Percentiles rank a stretch among this genome's conserved stretches.
These are phyloP conservation scores for Hassar affinis DNA, from an alignment of 2,113 vertebrate species.

Conservation along the genomic window DNA sequence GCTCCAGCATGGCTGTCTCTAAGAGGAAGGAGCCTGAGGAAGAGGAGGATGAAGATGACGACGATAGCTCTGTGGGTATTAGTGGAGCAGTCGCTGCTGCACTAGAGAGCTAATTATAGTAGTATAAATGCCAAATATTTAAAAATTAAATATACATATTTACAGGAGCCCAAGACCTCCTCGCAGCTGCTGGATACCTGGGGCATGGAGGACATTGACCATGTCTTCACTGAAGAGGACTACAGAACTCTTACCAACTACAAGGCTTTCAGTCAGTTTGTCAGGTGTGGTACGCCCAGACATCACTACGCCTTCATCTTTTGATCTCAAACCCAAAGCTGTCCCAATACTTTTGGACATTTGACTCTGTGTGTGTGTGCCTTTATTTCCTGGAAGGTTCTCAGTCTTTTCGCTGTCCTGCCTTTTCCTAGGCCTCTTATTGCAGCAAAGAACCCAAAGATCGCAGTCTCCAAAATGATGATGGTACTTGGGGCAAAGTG, in stretches of 20 bases:
- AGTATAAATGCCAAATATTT: no score
- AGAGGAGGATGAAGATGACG: constrained; percentile 85
- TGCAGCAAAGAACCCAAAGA: constrained; percentile 97
- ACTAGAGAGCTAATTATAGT: no score
- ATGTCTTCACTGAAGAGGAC: constrained; percentile 92
- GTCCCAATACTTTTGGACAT: neutral
- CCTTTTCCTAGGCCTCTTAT: constrained; percentile 84
- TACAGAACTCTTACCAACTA: constrained; percentile 96
- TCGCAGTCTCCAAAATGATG: constrained; percentile 99
- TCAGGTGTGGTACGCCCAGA: constrained; percentile 75
- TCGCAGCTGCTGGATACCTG: constrained; percentile 94
- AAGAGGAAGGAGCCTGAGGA: constrained; percentile 87
- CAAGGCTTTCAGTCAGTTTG: constrained; percentile 97
- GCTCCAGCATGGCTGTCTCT: constrained; percentile 53
- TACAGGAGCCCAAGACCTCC: constrained; percentile 91
- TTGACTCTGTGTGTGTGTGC: no score
- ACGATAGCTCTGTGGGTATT: constrained; percentile 81
- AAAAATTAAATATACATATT: no score
- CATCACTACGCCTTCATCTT: no score
- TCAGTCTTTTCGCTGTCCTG: neutral
- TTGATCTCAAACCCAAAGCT: neutral
- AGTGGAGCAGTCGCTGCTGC: neutral
- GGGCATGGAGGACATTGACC: constrained; percentile 99
- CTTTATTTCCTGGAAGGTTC: neutral
- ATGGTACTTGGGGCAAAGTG: constrained; percentile 98